Conservation (phyloP, 2,888 invertebrate genomes). For the Himalopsyche japonica region DNA sequence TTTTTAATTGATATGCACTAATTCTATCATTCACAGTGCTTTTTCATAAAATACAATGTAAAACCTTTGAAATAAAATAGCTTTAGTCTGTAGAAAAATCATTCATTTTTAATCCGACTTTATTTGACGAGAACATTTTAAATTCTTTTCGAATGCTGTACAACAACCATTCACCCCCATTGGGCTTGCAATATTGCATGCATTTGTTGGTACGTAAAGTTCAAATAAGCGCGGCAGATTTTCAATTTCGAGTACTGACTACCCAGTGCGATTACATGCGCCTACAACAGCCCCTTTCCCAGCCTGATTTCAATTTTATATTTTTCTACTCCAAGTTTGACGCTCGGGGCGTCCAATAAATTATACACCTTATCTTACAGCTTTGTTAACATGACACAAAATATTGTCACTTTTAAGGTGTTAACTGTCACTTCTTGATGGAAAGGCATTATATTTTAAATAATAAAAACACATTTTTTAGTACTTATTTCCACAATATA, state of each 20-base stretch:
- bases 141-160: not conserved
- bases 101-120: too few species aligned
- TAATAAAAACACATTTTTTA: too few species aligned
- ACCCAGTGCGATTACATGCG: constrained; percentile 19
- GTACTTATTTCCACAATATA: too few species aligned
- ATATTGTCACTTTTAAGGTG: too few species aligned
- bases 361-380: not conserved
- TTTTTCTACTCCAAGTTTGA: not conserved
- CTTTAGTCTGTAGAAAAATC: too few species aligned
- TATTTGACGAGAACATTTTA: too few species aligned
- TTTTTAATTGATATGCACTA: too few species aligned
- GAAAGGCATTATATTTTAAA: too few species aligned
- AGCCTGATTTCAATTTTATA: not conserved
- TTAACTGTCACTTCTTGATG: too few species aligned
- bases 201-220: constrained; percentile 33
- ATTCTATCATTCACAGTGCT: too few species aligned
- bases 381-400: not conserved
- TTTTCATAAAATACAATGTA: too few species aligned
- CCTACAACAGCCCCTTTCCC: not conserved
- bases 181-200: constrained; percentile 20
- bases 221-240: constrained; percentile 35
- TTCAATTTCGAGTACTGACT: constrained; percentile 33
- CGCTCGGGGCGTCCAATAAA: not conserved
- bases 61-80: too few species aligned
- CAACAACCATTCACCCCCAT: not conserved